Evolutionary conservation across 1,140 invertebrate species (phyloP), one percentile per base, ranked within the genome.

Genomic region (Maniola jurtina): DNA sequence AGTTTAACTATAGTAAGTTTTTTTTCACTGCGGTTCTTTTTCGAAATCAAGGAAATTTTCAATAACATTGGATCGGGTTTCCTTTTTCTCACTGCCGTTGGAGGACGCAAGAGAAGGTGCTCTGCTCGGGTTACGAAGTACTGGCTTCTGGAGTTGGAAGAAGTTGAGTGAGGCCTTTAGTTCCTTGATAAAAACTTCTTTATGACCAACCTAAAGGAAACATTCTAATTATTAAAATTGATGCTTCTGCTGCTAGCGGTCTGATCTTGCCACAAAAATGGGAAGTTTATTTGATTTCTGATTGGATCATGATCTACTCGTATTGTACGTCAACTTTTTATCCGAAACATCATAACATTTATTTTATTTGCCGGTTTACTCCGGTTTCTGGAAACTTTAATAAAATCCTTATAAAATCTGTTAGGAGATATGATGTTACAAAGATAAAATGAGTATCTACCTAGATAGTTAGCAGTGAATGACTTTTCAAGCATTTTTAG

Each of bases 171-270:
- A 90, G 0, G 85, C 73, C 55, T 82, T 86, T 14, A 90, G 65
- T 54, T 90, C 88, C 56, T 86, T 83, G 14, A 87, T 81, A 36
- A 90, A 79, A 0, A 82, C 88, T 71, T 90, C 88, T 54, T 89
- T 89, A 62, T 89, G 80, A 9, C 83, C 78, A 10, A 90, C 84
- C 86, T 74, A 7, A 77, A 68, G 38, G 36, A 48, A 68, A 55
- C 38, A 40, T 11, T 6, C 34, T 55, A n/a, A 11, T n/a, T 2
- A 35, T 55, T 4, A n/a, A 13, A 45, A 11, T 6, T 45, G 2
- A 45, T 45, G 9, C 5, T 45, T 2, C 13, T 13, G 25, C 25
- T 25, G 25, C 25, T 25, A 25, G 25, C 25, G 25, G 25, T 25
- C 1, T 2, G 25, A 25, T n/a, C 25, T 25, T 2, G 25, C 25